phyloP scores from a whole-genome alignment of 2,797 vertebrate species.

The Danio tinwini region DNA sequence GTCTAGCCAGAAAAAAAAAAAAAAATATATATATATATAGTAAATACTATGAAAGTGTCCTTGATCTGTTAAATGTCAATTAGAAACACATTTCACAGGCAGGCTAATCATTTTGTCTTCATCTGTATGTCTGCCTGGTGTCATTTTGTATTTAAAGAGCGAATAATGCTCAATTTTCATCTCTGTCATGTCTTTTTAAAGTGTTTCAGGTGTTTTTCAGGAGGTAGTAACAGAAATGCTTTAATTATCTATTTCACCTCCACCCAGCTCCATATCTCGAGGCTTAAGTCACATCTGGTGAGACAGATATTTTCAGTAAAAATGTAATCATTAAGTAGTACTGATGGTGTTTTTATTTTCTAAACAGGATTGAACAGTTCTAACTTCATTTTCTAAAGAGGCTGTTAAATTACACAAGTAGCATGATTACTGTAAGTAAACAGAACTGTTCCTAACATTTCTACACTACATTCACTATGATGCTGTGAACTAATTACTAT shows the following conservation, averaged over 20 bases:
- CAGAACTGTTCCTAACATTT: slow-evolving; percentile 8
- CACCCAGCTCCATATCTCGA: slow-evolving; percentile 1
- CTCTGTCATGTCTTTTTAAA: background rate
- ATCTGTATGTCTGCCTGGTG: background rate
- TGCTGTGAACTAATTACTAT: slow-evolving; percentile 20
- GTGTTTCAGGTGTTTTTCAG: background rate
- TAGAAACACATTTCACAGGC: too few relatives aligned
- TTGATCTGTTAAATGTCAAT: too few relatives aligned
- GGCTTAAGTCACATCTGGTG: background rate
- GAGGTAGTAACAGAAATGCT: background rate
- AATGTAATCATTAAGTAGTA: background rate
- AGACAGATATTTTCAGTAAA: too few relatives aligned
- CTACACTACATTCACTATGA: slow-evolving; percentile 9
- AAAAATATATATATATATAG: too few relatives aligned
- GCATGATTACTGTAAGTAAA: slow-evolving; percentile 4
- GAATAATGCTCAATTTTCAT: slow-evolving; percentile 6
- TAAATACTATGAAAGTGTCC: too few relatives aligned
- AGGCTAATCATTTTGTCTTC: too few relatives aligned
- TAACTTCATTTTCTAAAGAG: background rate
- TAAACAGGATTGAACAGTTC: background rate
- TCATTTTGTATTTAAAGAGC: slow-evolving; percentile 5
- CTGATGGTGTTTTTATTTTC: background rate
- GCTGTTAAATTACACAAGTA: background rate
- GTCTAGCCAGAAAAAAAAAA: too few relatives aligned
- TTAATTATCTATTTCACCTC: background rate